phyloP scores from a whole-genome alignment of 2,797 vertebrate genomes.

The Botia kubotai region DNA sequence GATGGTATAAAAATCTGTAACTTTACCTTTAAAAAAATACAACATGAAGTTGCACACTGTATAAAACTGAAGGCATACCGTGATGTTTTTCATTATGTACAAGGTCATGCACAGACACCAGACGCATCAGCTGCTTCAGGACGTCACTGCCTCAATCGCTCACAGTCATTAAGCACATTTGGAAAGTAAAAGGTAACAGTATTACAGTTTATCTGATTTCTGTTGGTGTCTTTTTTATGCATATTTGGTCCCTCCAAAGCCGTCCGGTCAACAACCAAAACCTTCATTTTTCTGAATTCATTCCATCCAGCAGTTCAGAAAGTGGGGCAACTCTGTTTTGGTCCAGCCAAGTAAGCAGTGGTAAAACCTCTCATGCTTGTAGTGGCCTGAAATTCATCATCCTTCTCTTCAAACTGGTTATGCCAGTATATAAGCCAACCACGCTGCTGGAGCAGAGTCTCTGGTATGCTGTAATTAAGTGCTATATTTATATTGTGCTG shows the following conservation, averaged over 20 bases:
- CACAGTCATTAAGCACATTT: conserved; percentile 35
- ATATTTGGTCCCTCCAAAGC: conserved; percentile 40
- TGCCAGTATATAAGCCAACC: conserved; percentile 46
- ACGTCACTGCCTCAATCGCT: conserved; percentile 12
- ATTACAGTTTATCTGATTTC: background rate
- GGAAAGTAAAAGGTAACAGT: background rate
- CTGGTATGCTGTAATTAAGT: conserved; percentile 48
- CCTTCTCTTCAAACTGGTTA: conserved; percentile 39
- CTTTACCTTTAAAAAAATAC: conserved; percentile 55
- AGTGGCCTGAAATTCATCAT: conserved; percentile 34
- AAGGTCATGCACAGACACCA: conserved; percentile 34
- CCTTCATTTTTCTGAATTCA: conserved; percentile 8
- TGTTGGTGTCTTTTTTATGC: conserved; percentile 20
- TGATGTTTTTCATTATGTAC: conserved; percentile 44
- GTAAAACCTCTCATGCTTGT: conserved; percentile 42
- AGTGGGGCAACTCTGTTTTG: conserved; percentile 25
- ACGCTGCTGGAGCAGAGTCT: conserved; percentile 42
- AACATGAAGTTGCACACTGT: conserved; percentile 64
- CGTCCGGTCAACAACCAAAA: conserved; percentile 36
- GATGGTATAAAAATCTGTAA: conserved; percentile 49
- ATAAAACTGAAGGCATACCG: conserved; percentile 68
- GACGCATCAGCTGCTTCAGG: conserved; percentile 15
- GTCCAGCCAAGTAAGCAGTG: conserved; percentile 48
- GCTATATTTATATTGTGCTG: conserved; percentile 47
- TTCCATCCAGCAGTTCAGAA: conserved; percentile 43